Base-by-base conservation (phyloP, 2,888 invertebrate genomes). In the Crossocerus cetratus region DNA sequence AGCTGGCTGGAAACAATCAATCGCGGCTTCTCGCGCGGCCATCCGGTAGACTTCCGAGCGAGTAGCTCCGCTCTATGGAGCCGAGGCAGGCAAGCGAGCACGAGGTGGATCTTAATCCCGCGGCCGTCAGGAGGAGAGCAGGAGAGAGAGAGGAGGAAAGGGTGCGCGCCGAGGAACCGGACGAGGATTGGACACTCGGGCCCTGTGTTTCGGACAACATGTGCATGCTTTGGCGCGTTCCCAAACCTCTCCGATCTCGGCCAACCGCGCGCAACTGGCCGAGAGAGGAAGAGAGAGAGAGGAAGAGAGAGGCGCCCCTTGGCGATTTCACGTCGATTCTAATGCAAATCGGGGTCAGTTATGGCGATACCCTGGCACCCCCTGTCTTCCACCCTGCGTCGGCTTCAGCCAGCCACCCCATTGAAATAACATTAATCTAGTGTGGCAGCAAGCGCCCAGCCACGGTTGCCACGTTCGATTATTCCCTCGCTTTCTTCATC, bases 361-460 rank as follows among this genome's bases (percentile, higher is more conserved):
- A 83, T 77, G 76, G 70, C 78, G 78, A 78, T 77, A 81, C 74
- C 67, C 71, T 65, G 14, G 16, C 59, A 65, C 64, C 74, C 67
- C 32, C 32, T 32, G 32, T 32, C 32, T 32, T 32, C 32, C 32
- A 32, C 5, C 5, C 32, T 32, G 32, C 11, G 32, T 32, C 32
- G 32, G 32, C 8, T 32, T 3, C 4, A 32, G 32, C 32, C 32
- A 32, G 32, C 8, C 32, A 32, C 32, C 32, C 81, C 83, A 86
- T 86, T 84, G 86, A 86, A 86, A 86, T 84, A 86, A 86, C 86
- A 86, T 86, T 86, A 86, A 86, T 86, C 85, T 83, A 85, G 74
- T 81, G 85, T 86, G 86, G 85, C 86, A 86, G 81, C 74, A 76
- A 76, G 76, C 74, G 76, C 78, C 72, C 74, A 69, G 42, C 79